These are phyloP conservation scores for Trematomus loennbergii DNA, from an alignment of 2,113 vertebrate species.

Conservation along the genomic window DNA sequence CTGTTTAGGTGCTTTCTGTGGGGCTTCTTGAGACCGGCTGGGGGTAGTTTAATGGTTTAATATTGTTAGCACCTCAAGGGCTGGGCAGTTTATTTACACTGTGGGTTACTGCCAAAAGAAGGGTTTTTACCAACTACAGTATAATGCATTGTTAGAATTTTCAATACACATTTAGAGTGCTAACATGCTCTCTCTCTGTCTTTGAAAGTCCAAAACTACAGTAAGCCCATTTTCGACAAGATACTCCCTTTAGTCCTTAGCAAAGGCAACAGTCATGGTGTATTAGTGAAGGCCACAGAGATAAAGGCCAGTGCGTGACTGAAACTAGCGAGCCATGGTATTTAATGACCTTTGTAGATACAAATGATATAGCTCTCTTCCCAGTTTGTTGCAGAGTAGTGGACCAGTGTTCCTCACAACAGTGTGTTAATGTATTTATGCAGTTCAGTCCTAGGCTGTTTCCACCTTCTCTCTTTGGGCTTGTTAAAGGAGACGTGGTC, in stretches of 20 bases:
- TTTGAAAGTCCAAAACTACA: background rate
- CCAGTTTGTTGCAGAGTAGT: background rate
- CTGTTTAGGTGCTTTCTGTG: conserved; percentile 43
- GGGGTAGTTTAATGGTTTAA: conserved; percentile 37
- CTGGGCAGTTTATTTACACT: conserved; percentile 35
- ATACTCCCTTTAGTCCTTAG: conserved; percentile 42
- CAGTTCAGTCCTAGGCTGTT: background rate
- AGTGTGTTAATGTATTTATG: conserved; percentile 9
- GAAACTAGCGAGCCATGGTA: conserved; percentile 43
- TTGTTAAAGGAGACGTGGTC: conserved; percentile 25
- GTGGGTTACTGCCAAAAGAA: conserved; percentile 1
- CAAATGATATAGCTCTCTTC: conserved; percentile 11
- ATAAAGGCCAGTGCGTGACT: conserved; percentile 60
- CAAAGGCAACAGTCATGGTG: conserved; percentile 52
- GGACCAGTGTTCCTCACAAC: background rate
- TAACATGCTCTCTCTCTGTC: background rate
- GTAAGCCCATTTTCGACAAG: conserved; percentile 39
- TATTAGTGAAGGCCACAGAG: conserved; percentile 48
- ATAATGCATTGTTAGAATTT: background rate
- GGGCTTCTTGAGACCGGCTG: conserved; percentile 15
- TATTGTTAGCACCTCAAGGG: conserved; percentile 15
- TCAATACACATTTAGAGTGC: background rate
- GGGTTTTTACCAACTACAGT: background rate
- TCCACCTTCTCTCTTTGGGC: background rate
- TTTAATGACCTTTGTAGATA: conserved; percentile 55